Base-by-base conservation (phyloP, 2,113 vertebrate species). In the Dissostichus mawsoni region DNA sequence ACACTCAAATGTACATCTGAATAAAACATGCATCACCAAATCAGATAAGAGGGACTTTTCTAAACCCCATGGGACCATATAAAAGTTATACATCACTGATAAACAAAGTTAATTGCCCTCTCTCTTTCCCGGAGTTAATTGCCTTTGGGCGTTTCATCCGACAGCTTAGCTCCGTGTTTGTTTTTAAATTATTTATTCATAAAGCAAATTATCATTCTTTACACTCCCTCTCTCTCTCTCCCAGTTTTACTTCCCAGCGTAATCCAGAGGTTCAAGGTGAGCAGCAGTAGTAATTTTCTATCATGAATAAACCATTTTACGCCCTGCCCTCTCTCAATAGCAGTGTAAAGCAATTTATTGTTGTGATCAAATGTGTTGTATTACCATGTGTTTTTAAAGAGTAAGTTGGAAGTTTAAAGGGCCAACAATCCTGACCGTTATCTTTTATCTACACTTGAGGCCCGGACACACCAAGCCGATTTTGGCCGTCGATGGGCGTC, bases 71-170 rank as follows among this genome's bases (percentile, higher is more conserved):
- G 61, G 20, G 74, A 20, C 74, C 62, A 16, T 48, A 64, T 82
- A 78, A 87, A 87, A 84, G 63, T 73, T 84, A 74, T 83, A 77
- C 23, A 87, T 89, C 77, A 68, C 74, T 58, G 64, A 88, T 88
- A 90, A 92, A 89, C 85, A 80, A 76, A 88, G 86, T 84, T 78
- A 90, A 93, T 90, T 87, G 78, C 90, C 74, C 76, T 86, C 73
- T 85, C 85, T 63, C 65, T 81, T 80, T 87, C 71, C 69, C n/a
- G n/a, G 12, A 85, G 69, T 89, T 87, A 87, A 89, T 89, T 92
- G 89, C 86, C 85, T 90, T 73, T 65, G 78, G 76, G 79, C 53
- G 33, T 85, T 85, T 82, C 52, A 70, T 77, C 64, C 47, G 59
- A 67, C 74, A 76, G 52, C 80, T 79, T 52, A 71, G 76, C 53